phyloP scores from a whole-genome alignment of 1,140 invertebrate genomes.

The Drosophila ambigua region DNA sequence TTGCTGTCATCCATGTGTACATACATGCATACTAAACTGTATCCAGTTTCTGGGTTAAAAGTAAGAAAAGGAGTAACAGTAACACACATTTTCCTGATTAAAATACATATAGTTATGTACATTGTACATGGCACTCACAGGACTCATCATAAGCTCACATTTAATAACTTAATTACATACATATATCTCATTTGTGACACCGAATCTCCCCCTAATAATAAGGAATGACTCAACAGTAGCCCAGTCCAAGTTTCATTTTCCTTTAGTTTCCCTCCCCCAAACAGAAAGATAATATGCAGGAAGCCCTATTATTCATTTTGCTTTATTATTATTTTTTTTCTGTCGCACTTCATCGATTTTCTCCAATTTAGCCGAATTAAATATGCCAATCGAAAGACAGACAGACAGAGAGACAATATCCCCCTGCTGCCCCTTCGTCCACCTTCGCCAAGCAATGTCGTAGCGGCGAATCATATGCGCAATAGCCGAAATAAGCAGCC shows the following conservation, averaged over 20 bases:
- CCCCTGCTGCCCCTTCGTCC: background rate
- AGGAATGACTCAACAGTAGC: slow-evolving; percentile 18
- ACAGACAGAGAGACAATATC: slow-evolving; percentile 11
- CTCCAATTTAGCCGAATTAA: slow-evolving; percentile 52
- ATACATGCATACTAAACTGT: no score
- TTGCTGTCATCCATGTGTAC: no score
- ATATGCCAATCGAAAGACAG: slow-evolving; percentile 42
- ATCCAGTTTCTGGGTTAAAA: no score
- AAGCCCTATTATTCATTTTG: slow-evolving; percentile 35
- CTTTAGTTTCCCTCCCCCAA: slow-evolving; percentile 9
- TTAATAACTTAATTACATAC: no score
- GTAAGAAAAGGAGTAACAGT: no score
- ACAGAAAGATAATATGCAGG: slow-evolving; percentile 18
- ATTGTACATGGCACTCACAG: no score
- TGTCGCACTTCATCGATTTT: slow-evolving; percentile 62
- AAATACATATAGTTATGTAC: no score
- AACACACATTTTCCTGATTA: no score
- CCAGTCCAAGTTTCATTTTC: slow-evolving; percentile 3
- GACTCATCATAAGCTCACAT: no score
- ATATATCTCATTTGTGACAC: no score
- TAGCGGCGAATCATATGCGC: slow-evolving; percentile 20
- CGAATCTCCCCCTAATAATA: background rate
- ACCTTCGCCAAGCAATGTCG: background rate
- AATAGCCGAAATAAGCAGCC: slow-evolving; percentile 25
- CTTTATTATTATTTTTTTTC: slow-evolving; percentile 13